A percentile compares a stretch with the other conserved stretches of the same genome.
These are phyloP conservation scores for Hippocampus kuda DNA, from an alignment of 2,797 vertebrate species.

Conservation along the genomic window DNA sequence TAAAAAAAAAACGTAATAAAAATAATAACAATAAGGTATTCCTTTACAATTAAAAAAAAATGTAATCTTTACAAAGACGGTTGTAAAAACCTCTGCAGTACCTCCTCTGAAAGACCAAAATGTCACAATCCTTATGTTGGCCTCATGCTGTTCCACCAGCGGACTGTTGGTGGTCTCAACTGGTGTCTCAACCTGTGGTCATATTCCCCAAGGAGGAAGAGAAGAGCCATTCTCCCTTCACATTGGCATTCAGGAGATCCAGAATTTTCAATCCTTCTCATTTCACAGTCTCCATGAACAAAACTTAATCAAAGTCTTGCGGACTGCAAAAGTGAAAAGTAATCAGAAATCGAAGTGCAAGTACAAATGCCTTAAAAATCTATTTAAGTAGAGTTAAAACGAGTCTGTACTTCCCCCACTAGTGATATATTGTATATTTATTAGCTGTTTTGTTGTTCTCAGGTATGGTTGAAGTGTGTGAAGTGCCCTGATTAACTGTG, in stretches of 20 bases:
- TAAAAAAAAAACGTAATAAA: background rate
- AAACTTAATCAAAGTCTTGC: too few relatives aligned
- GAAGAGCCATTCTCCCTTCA: too few relatives aligned
- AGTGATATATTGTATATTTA: background rate
- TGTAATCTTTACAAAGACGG: background rate
- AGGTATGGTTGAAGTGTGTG: slow-evolving; percentile 44
- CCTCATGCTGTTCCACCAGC: too few relatives aligned
- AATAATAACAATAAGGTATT: background rate
- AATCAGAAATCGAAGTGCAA: too few relatives aligned
- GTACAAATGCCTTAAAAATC: too few relatives aligned
- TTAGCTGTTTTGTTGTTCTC: slow-evolving; percentile 3
- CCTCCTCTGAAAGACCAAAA: too few relatives aligned
- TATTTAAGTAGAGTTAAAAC: too few relatives aligned
- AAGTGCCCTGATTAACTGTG: slow-evolving; percentile 30
- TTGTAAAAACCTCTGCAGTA: background rate
- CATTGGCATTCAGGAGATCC: too few relatives aligned
- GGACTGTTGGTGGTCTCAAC: background rate
- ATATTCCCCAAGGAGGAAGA: too few relatives aligned
- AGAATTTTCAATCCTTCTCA: too few relatives aligned
- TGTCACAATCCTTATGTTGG: background rate
- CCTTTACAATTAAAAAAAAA: background rate
- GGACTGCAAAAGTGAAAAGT: too few relatives aligned
- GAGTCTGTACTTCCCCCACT: background rate
- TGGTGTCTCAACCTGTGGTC: background rate
- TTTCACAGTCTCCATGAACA: too few relatives aligned